A percentile compares a stretch with the other conserved stretches of the same genome.
Evolutionary conservation across 2,797 vertebrate genomes (phyloP).

Genomic region (Crax fasciolata): DNA sequence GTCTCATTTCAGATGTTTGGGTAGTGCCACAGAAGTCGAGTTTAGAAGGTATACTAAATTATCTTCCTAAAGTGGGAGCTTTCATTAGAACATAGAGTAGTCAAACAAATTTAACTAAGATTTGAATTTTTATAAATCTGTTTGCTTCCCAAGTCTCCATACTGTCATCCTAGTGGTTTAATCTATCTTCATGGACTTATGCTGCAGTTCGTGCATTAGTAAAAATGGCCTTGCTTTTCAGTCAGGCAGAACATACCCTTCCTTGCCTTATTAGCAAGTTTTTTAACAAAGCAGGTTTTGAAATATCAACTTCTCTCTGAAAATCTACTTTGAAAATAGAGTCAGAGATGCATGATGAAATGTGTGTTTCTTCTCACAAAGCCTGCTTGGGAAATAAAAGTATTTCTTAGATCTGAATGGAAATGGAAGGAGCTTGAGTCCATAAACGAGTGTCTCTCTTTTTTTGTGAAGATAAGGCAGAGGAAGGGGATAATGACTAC

Average conservation of each 20-base stretch:
- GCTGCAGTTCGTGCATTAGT: not conserved
- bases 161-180: not conserved
- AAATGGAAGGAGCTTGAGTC: not conserved
- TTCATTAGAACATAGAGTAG: not conserved
- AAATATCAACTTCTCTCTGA: slow-evolving; percentile 1
- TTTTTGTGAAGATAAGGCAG: not conserved
- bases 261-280: not conserved
- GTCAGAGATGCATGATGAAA: not conserved
- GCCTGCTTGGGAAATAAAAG: not conserved
- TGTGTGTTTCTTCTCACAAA: not conserved
- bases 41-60: not conserved
- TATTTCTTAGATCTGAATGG: not conserved
- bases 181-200: not conserved
- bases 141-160: not conserved
- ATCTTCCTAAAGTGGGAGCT: not conserved
- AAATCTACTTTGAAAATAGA: slow-evolving; percentile 44
- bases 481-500: not conserved
- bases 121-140: slow-evolving; percentile 5
- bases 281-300: slow-evolving; percentile 13
- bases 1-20: not conserved
- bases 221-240: slow-evolving; percentile 34
- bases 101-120: not conserved
- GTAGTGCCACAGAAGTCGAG: not conserved
- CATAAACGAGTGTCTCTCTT: not conserved
- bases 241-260: not conserved